phyloP scores from a whole-genome alignment of 2,797 vertebrate genomes.

The Tangara arthus region DNA sequence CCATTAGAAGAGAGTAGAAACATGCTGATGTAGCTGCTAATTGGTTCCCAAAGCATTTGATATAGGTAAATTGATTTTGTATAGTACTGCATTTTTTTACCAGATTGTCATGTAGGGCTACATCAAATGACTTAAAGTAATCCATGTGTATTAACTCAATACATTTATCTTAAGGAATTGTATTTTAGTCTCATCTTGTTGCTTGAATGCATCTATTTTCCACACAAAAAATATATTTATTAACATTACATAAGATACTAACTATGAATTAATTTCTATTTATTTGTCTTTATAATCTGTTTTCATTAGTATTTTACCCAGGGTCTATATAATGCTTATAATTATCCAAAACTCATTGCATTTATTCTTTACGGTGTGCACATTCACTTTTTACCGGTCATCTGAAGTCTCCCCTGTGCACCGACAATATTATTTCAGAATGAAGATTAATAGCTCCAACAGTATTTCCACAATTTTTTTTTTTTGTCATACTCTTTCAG shows the following conservation, averaged over 20 bases:
- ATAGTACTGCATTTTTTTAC: neutral
- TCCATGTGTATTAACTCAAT: neutral
- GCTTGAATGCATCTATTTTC: neutral
- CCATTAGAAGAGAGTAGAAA: conserved; percentile 1
- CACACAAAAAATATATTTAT: neutral
- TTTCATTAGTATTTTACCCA: neutral
- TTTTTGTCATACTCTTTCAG: neutral
- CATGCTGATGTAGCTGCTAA: conserved; percentile 22
- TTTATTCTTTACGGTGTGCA: neutral
- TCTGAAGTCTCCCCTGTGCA: neutral
- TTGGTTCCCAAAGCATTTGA: conserved; percentile 10
- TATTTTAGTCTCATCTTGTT: neutral
- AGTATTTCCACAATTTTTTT: neutral
- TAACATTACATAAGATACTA: neutral
- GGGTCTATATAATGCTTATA: neutral
- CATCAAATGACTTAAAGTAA: conserved; percentile 3
- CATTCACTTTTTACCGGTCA: neutral
- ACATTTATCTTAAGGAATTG: neutral
- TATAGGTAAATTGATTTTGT: conserved; percentile 38
- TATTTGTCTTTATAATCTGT: neutral
- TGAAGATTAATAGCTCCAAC: neutral
- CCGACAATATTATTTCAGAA: neutral
- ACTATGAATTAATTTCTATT: neutral
- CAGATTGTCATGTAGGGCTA: neutral
- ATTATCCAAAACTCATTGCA: neutral